Evolutionary conservation across 1,140 invertebrate genomes (phyloP).

Genomic region (Listronotus bonariensis): DNA sequence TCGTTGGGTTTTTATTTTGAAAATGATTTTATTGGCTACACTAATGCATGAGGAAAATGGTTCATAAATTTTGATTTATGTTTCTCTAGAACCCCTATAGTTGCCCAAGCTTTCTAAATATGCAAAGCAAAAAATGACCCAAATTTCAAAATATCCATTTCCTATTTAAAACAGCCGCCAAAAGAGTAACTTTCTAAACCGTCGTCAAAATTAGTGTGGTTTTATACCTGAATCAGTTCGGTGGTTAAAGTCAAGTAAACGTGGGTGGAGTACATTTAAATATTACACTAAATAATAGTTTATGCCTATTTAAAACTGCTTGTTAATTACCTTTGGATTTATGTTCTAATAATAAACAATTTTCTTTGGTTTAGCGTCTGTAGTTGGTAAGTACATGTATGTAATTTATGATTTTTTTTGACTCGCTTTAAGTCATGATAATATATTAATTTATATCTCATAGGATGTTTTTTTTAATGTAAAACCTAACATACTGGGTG

Average conservation of each 20-base stretch:
- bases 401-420: no score
- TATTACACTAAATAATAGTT: not conserved
- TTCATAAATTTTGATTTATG: not conserved
- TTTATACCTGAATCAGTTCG: constrained; percentile 32
- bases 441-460: not conserved
- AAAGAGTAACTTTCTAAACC: constrained; percentile 38
- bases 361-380: no score
- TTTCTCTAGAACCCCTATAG: not conserved
- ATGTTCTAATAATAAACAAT: no score
- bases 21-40: no score
- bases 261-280: constrained; percentile 1
- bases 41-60: no score
- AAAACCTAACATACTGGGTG: no score
- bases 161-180: constrained; percentile 19
- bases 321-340: no score
- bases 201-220: constrained; percentile 30
- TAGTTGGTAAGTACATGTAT: no score
- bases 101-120: constrained; percentile 41
- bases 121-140: constrained; percentile 49
- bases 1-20: no score
- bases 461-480: no score
- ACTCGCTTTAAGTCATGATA: no score
- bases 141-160: constrained; percentile 29
- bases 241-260: not conserved
- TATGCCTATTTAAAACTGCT: no score